Evolutionary conservation across 92 coral and sea anemone genomes (phyloP), one percentile per base, ranked within the genome.

Genomic region (Palythoa caribaeorum): DNA sequence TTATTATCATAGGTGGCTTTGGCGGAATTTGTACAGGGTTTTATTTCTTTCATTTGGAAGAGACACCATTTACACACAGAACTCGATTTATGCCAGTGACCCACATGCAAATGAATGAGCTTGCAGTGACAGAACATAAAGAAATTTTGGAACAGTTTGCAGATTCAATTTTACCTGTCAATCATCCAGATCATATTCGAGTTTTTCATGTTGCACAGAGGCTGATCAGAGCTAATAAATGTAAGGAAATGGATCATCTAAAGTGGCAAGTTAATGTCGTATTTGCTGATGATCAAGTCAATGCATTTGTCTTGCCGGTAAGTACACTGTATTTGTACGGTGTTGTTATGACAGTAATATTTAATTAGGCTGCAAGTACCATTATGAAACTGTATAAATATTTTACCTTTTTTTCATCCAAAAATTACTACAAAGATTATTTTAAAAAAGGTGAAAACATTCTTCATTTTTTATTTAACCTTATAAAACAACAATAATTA

Each of bases 231-330:
- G 95, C 97, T 47, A 96, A 96, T 85, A 84, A 75, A 40, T 77
- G 94, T 57, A 88, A 92, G 84, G 98, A 92, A 73, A 91, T 90
- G 89, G 98, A 96, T 14, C 84, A 91, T 40, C 86, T 96, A 35
- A 91, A 93, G 14, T 96, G 99, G 99, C 96, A 96, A 84, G 98
- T 96, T 50, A 95, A 95, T 79, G 98, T 96, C n/a, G 95, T 96
- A 10, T 53, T 87, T 69, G 78, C 90, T 50, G 94, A 93, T 6
- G 96, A 96, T 71, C 87, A 85, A 48, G 88, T 92, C 75, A 96
- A 96, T 94, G 99, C 99, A 51, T 95, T 93, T 95, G 99, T 95
- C 6, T 84, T 96, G 68, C 97, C 99, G 13, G 99, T 96, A 90
- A 95, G 96, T 90, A 38, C 13, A 13, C n/a, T 38, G 17, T 53